A percentile compares a stretch with the other conserved stretches of the same genome.
phyloP scores from a whole-genome alignment of 2,888 invertebrate genomes.

The Epinotia brunnichana region DNA sequence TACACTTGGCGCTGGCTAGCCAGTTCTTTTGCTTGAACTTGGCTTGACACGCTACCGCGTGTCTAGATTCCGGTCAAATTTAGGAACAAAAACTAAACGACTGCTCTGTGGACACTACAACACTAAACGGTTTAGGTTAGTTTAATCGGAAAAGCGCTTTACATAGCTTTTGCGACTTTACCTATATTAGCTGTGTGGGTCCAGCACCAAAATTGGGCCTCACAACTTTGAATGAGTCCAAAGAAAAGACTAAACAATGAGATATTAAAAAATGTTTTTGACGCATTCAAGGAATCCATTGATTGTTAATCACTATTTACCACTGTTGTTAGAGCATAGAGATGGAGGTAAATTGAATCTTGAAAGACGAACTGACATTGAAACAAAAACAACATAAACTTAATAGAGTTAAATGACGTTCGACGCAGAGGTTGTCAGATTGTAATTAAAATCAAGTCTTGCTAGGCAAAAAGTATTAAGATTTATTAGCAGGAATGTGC shows the following conservation, averaged over 20 bases:
- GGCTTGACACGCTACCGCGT: too few species aligned
- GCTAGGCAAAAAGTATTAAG: slow-evolving; percentile 36
- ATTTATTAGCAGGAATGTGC: slow-evolving; percentile 41
- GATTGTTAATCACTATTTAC: background rate
- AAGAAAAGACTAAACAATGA: too few species aligned
- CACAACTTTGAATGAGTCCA: background rate
- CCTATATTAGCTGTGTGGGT: too few species aligned
- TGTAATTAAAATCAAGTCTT: slow-evolving; percentile 36
- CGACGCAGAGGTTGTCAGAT: slow-evolving; percentile 25
- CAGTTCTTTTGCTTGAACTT: too few species aligned
- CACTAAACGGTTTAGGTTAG: too few species aligned
- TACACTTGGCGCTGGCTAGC: too few species aligned
- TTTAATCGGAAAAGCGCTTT: too few species aligned
- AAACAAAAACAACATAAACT: slow-evolving; percentile 28
- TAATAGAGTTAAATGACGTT: slow-evolving; percentile 39
- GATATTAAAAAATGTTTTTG: too few species aligned
- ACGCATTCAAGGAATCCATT: background rate
- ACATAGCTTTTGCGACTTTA: too few species aligned
- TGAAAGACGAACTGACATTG: slow-evolving; percentile 25
- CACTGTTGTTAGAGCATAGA: background rate
- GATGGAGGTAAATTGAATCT: background rate
- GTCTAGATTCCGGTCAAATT: too few species aligned
- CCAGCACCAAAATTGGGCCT: too few species aligned
- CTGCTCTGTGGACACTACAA: too few species aligned
- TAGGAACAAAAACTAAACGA: background rate